Evolutionary conservation across 2,113 vertebrate genomes (phyloP), one percentile per base, ranked within the genome.

Genomic region (Promerops cafer): DNA sequence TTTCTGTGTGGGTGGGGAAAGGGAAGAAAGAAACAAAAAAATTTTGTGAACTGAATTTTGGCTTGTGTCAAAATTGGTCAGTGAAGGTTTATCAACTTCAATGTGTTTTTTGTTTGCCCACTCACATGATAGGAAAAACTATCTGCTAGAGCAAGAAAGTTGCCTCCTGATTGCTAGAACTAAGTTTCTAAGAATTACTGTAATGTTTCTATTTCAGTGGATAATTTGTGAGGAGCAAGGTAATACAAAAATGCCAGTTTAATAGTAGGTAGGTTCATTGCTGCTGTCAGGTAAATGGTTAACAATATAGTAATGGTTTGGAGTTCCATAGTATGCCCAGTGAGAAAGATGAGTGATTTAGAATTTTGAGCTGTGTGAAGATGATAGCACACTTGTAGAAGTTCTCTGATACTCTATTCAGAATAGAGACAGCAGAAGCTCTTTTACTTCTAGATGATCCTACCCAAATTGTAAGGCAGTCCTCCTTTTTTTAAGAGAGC

Each of bases 1-100:
- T 98, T 90, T 98, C 94, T 98, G 84, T 56, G 50, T 74, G 96
- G 87, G 44, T 37, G 10, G 75, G 39, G 14, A 69, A 31, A 83
- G 56, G 69, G 64, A n/a, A 50, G 18, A 63, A 63, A 31, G 19
- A 68, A 88, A 63, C 18, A 11, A 7, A 28, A 81, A 44, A 13
- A 5, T 44, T 7, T 68, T 64, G 28, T 78, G 5, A 54, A 47
- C 37, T 74, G 10, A 40, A 70, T 83, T 76, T 89, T 37, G 24
- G 39, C 13, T 42, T 86, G 8, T 65, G 47, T 83, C 56, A 78
- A 15, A 66, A 45, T 45, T 31, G 28, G 23, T 77, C 57, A 40
- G 19, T 63, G 71, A 80, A 53, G 10, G 7, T 11, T 60, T 16
- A 52, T 78, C 50, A 68, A 39, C 27, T 76, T 83, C 1, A 70